These are phyloP conservation scores for Acleris emargana DNA, from an alignment of 2,888 invertebrate genomes.

Conservation along the genomic window DNA sequence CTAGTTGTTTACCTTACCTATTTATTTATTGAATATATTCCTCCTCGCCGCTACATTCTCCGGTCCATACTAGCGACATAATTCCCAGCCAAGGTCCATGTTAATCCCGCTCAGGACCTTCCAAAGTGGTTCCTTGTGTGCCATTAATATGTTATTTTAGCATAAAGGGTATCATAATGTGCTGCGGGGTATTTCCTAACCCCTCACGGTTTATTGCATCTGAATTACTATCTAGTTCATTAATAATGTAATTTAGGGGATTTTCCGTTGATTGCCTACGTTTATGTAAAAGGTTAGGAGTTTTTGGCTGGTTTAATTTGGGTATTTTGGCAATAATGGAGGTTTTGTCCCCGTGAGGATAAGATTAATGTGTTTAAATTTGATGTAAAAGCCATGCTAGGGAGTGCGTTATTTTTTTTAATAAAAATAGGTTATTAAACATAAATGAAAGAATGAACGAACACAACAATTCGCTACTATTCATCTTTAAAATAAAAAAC, in stretches of 20 bases:
- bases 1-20: too few species aligned
- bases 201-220: slow-evolving; percentile 31
- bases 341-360: too few species aligned
- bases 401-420: too few species aligned
- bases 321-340: neutral
- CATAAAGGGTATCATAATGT: slow-evolving; percentile 40
- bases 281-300: neutral
- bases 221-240: slow-evolving; percentile 30
- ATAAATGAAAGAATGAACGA: too few species aligned
- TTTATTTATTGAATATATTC: too few species aligned
- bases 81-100: neutral
- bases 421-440: too few species aligned
- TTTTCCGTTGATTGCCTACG: slow-evolving; percentile 24
- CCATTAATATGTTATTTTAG: slow-evolving; percentile 48
- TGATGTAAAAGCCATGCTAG: neutral
- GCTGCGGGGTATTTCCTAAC: slow-evolving; percentile 29
- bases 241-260: slow-evolving; percentile 33
- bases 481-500: too few species aligned
- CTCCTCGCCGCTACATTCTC: neutral
- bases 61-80: slow-evolving; percentile 13
- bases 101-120: slow-evolving; percentile 19
- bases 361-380: too few species aligned
- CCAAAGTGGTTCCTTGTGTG: slow-evolving; percentile 52
- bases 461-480: too few species aligned
- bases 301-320: neutral